Conservation (phyloP, 2,797 vertebrate genomes). For the Sebastes trivittatus region DNA sequence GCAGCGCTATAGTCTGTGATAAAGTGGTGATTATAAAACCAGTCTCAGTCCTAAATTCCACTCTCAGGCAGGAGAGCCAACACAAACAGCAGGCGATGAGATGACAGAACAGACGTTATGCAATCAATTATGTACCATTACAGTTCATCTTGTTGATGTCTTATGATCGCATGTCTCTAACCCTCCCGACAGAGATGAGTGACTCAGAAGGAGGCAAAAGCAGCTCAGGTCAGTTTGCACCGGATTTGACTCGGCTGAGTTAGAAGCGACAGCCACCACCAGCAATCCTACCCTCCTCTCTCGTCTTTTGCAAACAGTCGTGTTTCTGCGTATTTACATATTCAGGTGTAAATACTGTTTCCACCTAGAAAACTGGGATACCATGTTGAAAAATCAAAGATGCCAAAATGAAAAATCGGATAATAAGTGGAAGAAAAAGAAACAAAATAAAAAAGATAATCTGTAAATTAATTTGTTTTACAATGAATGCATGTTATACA, state of each 20-base stretch:
- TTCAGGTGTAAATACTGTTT: neutral
- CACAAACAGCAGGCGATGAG: neutral
- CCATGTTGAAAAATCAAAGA: neutral
- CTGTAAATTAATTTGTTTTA: neutral
- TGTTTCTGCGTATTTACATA: neutral
- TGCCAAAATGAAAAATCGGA: neutral
- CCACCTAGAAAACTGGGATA: neutral
- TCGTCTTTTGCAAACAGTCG: neutral
- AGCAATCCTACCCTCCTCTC: neutral
- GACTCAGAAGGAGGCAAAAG: slow-evolving; percentile 32
- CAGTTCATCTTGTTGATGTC: slow-evolving; percentile 1
- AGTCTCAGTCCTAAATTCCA: neutral
- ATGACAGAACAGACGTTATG: slow-evolving; percentile 1
- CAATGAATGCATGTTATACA: neutral
- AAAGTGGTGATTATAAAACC: neutral
- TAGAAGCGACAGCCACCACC: neutral
- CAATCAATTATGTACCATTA: slow-evolving; percentile 22
- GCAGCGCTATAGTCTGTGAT: neutral
- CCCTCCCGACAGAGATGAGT: slow-evolving; percentile 27
- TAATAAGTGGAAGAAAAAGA: neutral
- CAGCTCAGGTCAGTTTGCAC: slow-evolving; percentile 62
- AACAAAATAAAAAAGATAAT: neutral
- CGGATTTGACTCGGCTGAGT: slow-evolving; percentile 51
- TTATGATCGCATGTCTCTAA: neutral
- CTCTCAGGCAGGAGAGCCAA: neutral